A percentile compares a stretch with the other conserved stretches of the same genome.
phyloP scores from a whole-genome alignment of 2,888 invertebrate species.

The Pterobdella sp. region DNA sequence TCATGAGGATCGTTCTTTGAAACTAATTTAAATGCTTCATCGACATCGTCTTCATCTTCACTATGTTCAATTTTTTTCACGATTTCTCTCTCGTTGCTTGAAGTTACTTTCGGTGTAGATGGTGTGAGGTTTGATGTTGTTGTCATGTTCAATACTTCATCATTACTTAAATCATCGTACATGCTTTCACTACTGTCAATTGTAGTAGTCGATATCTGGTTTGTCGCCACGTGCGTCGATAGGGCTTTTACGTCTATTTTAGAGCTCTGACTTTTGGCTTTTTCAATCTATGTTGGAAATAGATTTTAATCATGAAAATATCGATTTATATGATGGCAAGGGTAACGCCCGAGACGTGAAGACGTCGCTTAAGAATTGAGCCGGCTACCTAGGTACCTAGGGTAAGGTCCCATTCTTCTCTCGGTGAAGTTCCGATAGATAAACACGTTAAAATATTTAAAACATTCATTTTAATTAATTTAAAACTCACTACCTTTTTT shows the following conservation, averaged over 20 bases:
- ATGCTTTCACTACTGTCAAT: neutral
- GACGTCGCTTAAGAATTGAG: too few species aligned
- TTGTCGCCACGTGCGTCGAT: too few species aligned
- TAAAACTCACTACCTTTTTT: neutral
- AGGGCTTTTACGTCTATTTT: neutral
- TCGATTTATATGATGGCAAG: too few species aligned
- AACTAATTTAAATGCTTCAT: conserved; percentile 4
- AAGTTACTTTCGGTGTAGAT: neutral
- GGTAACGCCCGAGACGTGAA: too few species aligned
- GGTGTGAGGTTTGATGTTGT: conserved; percentile 1
- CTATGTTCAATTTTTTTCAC: neutral
- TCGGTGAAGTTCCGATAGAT: too few species aligned
- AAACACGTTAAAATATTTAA: too few species aligned
- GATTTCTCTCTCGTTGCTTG: neutral
- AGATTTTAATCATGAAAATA: too few species aligned
- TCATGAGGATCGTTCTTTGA: neutral
- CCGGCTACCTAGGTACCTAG: too few species aligned
- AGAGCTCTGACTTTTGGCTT: conserved; percentile 4
- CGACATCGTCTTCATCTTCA: neutral
- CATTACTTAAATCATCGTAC: conserved; percentile 4
- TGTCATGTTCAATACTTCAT: neutral
- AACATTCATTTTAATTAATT: too few species aligned
- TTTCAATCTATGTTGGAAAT: neutral
- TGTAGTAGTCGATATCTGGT: neutral
- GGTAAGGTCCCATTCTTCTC: too few species aligned